These are phyloP conservation scores for Plutella xylostella DNA, from an alignment of 2,888 invertebrate species.

Conservation along the genomic window DNA sequence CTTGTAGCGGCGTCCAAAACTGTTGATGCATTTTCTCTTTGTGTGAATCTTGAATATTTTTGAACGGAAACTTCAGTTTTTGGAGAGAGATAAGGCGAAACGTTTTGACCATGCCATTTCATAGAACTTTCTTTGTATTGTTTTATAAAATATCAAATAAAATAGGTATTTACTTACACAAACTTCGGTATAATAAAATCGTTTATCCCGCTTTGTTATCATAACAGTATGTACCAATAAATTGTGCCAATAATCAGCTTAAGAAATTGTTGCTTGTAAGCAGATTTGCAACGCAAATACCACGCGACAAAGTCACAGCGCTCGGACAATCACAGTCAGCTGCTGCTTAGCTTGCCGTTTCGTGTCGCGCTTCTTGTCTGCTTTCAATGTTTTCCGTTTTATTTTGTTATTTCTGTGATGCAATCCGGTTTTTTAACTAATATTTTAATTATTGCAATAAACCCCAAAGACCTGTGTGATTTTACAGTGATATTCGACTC, in stretches of 20 bases:
- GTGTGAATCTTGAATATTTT: no score
- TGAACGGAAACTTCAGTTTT: no score
- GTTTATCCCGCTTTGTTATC: no score
- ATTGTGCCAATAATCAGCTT: background rate
- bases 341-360: conserved; percentile 78
- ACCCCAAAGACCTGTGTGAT: conserved; percentile 56
- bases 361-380: conserved; percentile 73
- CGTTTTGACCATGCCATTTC: no score
- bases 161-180: no score
- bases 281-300: background rate
- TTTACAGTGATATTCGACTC: conserved; percentile 49
- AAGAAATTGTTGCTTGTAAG: background rate
- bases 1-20: conserved; percentile 38
- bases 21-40: background rate
- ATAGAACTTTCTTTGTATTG: no score
- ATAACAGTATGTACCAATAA: no score
- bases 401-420: conserved; percentile 70
- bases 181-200: no score
- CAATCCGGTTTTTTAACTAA: conserved; percentile 64
- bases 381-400: conserved; percentile 71
- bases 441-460: conserved; percentile 45
- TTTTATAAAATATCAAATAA: no score
- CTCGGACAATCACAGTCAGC: conserved; percentile 68
- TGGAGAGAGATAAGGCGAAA: no score
- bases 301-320: conserved; percentile 43